Evolutionary conservation across 2,113 vertebrate species (phyloP).

Genomic region (Gymnorhina tibicen): DNA sequence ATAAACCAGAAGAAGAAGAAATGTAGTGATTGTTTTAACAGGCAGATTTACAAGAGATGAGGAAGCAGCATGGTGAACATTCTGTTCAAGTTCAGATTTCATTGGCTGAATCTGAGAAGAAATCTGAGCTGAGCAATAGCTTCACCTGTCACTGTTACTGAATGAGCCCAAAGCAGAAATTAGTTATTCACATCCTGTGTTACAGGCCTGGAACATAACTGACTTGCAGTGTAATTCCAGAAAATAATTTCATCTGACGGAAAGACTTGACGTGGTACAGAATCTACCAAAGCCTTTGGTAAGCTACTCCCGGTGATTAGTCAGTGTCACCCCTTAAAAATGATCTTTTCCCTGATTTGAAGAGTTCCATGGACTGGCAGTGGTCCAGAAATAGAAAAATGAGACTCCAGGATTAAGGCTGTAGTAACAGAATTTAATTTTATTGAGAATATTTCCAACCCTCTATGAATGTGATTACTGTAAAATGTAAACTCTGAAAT

Average conservation of each 20-base stretch:
- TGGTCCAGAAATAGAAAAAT: not conserved
- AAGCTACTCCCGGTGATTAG: not conserved
- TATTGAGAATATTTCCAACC: not conserved
- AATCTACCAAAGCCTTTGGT: not conserved
- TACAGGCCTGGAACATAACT: not conserved
- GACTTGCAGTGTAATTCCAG: not conserved
- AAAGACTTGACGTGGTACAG: not conserved
- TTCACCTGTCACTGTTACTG: not conserved
- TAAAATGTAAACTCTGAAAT: not conserved
- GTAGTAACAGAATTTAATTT: not conserved
- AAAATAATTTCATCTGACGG: not conserved
- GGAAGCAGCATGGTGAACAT: not conserved
- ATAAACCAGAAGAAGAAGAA: not conserved
- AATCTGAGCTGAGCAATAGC: not conserved
- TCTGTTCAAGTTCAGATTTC: not conserved
- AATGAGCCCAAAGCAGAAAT: not conserved
- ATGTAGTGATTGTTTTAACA: not conserved
- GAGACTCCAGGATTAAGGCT: not conserved
- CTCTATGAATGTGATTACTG: not conserved
- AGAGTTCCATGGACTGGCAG: not conserved
- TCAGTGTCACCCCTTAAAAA: not conserved
- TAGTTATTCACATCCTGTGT: not conserved
- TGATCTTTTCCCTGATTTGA: not conserved
- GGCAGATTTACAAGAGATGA: not conserved
- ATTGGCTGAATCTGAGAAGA: not conserved